phyloP scores from a whole-genome alignment of 30 jellyfish, hydroid and myxozoan genomes.

The Turritopsis rubra region DNA sequence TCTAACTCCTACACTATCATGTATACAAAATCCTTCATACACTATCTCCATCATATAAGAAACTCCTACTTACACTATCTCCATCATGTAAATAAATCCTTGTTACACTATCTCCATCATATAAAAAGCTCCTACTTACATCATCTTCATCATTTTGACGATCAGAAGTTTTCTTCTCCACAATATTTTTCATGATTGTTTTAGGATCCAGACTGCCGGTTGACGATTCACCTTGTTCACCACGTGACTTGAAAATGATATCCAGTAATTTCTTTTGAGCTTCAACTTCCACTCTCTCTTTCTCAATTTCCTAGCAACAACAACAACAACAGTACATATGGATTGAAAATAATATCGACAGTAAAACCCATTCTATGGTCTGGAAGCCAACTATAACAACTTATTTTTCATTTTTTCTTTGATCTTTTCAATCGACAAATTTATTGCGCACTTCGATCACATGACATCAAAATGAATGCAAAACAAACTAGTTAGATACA shows the following conservation, averaged over 20 bases:
- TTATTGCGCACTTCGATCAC: too few species aligned
- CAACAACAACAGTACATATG: neutral
- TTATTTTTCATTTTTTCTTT: too few species aligned
- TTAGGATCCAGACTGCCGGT: neutral
- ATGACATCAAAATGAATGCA: too few species aligned
- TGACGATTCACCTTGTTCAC: neutral
- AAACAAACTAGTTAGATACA: too few species aligned
- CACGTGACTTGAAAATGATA: slow-evolving; percentile 26
- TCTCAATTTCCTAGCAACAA: neutral
- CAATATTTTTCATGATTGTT: neutral
- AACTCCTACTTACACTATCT: too few species aligned
- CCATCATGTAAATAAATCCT: too few species aligned
- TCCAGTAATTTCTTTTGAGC: slow-evolving; percentile 33
- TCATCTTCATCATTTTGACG: neutral
- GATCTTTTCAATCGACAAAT: too few species aligned
- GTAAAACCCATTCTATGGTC: too few species aligned
- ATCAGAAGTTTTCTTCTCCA: neutral
- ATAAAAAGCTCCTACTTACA: neutral
- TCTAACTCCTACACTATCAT: too few species aligned
- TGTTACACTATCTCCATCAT: too few species aligned
- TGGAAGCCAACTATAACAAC: neutral
- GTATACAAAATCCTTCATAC: too few species aligned
- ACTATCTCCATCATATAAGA: too few species aligned
- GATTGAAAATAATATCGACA: neutral
- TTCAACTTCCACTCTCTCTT: slow-evolving; percentile 23